Evolutionary conservation across 2,888 invertebrate species (phyloP), one percentile per base, ranked within the genome.

Genomic region (Euclidia mi): DNA sequence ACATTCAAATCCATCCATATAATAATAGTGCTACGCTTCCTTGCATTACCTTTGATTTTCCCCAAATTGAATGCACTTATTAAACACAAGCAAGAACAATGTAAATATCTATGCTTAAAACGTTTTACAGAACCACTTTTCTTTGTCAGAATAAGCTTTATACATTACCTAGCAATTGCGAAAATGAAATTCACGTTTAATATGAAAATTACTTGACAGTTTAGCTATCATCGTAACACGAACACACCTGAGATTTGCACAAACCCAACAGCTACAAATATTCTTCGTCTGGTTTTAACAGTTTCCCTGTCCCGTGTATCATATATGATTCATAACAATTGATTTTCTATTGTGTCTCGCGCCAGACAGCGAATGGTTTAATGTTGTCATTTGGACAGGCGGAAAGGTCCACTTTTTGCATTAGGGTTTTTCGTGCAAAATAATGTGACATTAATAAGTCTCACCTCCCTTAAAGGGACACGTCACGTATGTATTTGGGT

Each of bases 381-480:
- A 88, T 87, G 86, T 83, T 84, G 84, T 85, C 90, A 90, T 89
- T 88, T 81, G 78, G 87, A 84, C 82, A 82, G 82, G 74, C 74
- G 81, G 82, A 83, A 84, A 84, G 85, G 87, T n/a, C 82, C 81
- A 80, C 84, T 81, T 86, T 89, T 91, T 90, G 87, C 80, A 78
- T 68, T 75, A 64, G 59, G 78, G 76, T 74, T 81, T 87, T 84
- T 79, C 81, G 80, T 81, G 76, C 78, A 81, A 84, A 85, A 86
- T 88, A 89, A 89, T 88, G 84, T 84, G 85, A 88, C 89, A 85
- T 89, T 88, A 88, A 89, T 88, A 85, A 90, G 88, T 85, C 85
- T 79, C 82, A 79, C 80, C 82, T 81, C 82, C 81, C 82, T 85
- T 84, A 82, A 79, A 71, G 71, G 71, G 78, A 79, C 76, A 82